Evolutionary conservation across 2,797 vertebrate genomes (phyloP).

Genomic region (Clarias pachynema): DNA sequence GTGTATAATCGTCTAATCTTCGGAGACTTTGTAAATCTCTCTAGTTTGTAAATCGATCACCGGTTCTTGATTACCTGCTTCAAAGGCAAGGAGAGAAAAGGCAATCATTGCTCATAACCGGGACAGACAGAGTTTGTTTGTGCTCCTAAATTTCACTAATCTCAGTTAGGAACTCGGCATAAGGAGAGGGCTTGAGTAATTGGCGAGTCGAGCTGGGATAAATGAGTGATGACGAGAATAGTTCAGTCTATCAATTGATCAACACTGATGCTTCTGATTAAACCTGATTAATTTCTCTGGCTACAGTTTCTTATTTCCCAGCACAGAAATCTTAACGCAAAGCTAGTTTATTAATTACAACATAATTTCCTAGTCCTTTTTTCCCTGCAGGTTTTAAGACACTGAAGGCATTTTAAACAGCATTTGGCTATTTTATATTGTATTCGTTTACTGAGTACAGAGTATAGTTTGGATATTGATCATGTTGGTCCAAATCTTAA

Average conservation of each 20-base stretch:
- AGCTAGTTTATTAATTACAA: too few relatives aligned
- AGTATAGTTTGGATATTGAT: not conserved
- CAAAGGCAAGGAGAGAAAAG: not conserved
- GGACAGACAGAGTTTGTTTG: not conserved
- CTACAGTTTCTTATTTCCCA: not conserved
- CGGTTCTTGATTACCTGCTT: not conserved
- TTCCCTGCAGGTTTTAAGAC: not conserved
- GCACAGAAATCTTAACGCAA: not conserved
- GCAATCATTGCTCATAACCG: not conserved
- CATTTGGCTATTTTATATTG: not conserved
- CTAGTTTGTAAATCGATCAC: not conserved
- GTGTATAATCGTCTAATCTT: not conserved
- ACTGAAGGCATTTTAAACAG: not conserved
- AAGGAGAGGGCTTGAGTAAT: not conserved
- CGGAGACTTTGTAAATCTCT: not conserved
- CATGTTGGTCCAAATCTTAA: not conserved
- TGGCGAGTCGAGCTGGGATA: not conserved
- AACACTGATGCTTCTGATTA: not conserved
- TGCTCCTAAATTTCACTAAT: not conserved
- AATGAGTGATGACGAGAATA: not conserved
- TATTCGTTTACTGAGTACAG: not conserved
- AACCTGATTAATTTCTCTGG: not conserved
- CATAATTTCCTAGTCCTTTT: not conserved
- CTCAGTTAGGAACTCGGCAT: not conserved
- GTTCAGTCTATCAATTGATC: not conserved